These are phyloP conservation scores for Austrofundulus limnaeus DNA, from an alignment of 2,113 vertebrate species.

Conservation along the genomic window DNA sequence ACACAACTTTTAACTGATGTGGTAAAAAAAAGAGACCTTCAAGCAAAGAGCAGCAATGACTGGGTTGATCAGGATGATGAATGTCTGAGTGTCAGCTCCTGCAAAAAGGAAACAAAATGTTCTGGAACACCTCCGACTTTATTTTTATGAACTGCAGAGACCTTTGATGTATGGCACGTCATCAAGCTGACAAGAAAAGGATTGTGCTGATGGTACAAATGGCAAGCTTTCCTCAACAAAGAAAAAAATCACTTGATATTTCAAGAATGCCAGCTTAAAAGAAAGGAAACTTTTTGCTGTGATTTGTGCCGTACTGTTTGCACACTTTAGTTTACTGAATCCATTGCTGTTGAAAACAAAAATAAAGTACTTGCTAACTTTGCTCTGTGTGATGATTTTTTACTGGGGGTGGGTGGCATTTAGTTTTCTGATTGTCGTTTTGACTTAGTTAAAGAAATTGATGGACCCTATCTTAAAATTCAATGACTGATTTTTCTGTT, in stretches of 20 bases:
- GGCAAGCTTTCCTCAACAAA: not conserved
- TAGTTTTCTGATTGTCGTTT: too few relatives aligned
- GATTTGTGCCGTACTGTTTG: not conserved
- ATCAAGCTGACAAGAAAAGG: constrained; percentile 3
- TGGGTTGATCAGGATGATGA: constrained; percentile 43
- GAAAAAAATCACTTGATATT: not conserved
- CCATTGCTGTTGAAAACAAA: not conserved
- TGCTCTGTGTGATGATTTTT: too few relatives aligned
- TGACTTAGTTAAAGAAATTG: too few relatives aligned
- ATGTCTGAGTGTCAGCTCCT: constrained; percentile 37
- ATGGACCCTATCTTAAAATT: too few relatives aligned
- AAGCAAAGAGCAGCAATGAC: constrained; percentile 11
- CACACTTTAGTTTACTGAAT: not conserved
- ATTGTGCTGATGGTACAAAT: constrained; percentile 9
- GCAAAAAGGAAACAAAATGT: constrained; percentile 32
- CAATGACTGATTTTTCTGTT: too few relatives aligned
- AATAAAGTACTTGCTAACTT: too few relatives aligned
- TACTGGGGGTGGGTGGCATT: too few relatives aligned
- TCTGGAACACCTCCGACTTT: constrained; percentile 27
- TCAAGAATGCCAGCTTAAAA: not conserved
- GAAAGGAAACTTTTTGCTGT: not conserved
- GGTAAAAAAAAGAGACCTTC: constrained; percentile 46
- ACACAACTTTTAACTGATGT: constrained; percentile 50
- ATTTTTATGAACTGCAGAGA: constrained; percentile 12
- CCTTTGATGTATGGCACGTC: constrained; percentile 1